Evolutionary conservation across 2,797 vertebrate genomes (phyloP).

Genomic region (Knipowitschia caucasica): DNA sequence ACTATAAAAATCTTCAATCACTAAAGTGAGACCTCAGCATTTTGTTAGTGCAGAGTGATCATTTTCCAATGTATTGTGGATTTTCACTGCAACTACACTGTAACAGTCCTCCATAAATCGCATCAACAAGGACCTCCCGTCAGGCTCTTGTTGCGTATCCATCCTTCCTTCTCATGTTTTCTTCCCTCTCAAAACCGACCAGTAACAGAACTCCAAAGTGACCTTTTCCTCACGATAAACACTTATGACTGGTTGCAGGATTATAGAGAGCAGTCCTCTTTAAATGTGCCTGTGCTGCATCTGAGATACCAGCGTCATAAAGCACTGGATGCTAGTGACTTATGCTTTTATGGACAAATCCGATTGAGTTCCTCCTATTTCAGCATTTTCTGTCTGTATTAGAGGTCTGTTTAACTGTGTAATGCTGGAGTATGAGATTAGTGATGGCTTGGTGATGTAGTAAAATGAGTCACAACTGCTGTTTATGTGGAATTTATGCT

Average conservation of each 20-base stretch:
- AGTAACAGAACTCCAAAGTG: constrained; percentile 28
- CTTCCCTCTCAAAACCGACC: constrained; percentile 10
- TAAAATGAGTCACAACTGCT: background rate
- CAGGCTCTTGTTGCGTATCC: background rate
- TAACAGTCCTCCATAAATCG: too few species aligned
- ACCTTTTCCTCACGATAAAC: constrained; percentile 47
- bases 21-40: too few species aligned
- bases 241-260: constrained; percentile 27
- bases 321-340: constrained; percentile 29
- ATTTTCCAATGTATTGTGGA: too few species aligned
- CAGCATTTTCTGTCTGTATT: constrained; percentile 38
- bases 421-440: constrained; percentile 20
- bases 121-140: background rate
- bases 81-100: too few species aligned
- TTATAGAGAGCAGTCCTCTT: constrained; percentile 30
- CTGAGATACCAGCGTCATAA: constrained; percentile 50
- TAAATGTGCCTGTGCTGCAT: constrained; percentile 46
- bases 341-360: constrained; percentile 42
- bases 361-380: constrained; percentile 34
- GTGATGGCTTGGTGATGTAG: constrained; percentile 2
- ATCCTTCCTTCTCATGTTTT: background rate
- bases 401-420: constrained; percentile 30
- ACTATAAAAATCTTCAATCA: too few species aligned
- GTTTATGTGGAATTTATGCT: constrained; percentile 12
- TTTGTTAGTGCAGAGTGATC: too few species aligned